phyloP scores from a whole-genome alignment of 2,797 vertebrate species.

The Moxostoma hubbsi region DNA sequence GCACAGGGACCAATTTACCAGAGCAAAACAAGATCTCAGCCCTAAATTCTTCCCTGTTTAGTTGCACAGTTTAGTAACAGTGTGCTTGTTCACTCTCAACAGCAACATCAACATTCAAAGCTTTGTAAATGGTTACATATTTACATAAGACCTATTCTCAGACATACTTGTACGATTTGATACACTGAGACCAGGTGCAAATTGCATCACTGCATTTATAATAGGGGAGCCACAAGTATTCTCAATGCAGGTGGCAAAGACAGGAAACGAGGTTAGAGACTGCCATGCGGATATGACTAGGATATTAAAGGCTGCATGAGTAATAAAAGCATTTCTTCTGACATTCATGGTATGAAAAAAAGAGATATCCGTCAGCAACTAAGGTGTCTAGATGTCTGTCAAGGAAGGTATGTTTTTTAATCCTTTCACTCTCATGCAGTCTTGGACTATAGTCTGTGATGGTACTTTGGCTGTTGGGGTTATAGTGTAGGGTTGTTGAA shows the following conservation, averaged over 20 bases:
- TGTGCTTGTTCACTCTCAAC: slow-evolving; percentile 27
- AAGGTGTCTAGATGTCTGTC: slow-evolving; percentile 38
- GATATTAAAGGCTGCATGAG: slow-evolving; percentile 41
- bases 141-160: slow-evolving; percentile 28
- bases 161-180: slow-evolving; percentile 6
- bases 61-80: slow-evolving; percentile 23
- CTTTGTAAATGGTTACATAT: slow-evolving; percentile 30
- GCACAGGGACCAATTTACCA: slow-evolving; percentile 65
- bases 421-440: slow-evolving; percentile 24
- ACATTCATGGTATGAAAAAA: slow-evolving; percentile 52
- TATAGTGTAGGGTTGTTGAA: neutral
- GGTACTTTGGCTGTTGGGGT: too few species aligned
- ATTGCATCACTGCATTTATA: slow-evolving; percentile 24
- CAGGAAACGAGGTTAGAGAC: neutral
- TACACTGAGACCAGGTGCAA: slow-evolving; percentile 26
- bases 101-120: slow-evolving; percentile 21
- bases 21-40: slow-evolving; percentile 51
- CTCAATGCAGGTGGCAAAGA: neutral
- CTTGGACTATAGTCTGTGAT: neutral
- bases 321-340: slow-evolving; percentile 52
- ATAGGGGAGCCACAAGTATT: neutral
- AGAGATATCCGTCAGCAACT: slow-evolving; percentile 33
- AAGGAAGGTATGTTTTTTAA: slow-evolving; percentile 44
- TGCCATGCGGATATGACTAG: slow-evolving; percentile 5
- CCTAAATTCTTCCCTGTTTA: slow-evolving; percentile 50